phyloP scores from a whole-genome alignment of 2,113 vertebrate genomes.

The Eolophus roseicapilla region DNA sequence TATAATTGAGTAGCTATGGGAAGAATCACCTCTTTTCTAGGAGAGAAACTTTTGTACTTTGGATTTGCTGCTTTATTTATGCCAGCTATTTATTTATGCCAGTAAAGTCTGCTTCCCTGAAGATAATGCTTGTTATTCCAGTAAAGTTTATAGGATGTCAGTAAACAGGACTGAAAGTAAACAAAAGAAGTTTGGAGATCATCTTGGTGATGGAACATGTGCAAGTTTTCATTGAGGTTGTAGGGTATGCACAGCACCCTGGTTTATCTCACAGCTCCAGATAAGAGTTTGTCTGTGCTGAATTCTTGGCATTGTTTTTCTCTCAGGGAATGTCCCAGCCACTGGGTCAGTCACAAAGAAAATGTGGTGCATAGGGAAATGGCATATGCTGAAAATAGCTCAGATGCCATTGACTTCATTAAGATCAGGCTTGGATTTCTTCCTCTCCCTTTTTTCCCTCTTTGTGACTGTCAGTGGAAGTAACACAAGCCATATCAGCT shows the following conservation, averaged over 20 bases:
- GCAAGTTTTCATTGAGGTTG: neutral
- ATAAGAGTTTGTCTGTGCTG: slow-evolving; percentile 18
- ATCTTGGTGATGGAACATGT: neutral
- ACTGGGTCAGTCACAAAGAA: slow-evolving; percentile 48
- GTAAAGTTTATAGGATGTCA: neutral
- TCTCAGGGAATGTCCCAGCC: slow-evolving; percentile 42
- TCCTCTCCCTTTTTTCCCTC: neutral
- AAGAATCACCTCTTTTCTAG: neutral
- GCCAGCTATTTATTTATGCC: neutral
- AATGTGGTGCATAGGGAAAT: slow-evolving; percentile 15
- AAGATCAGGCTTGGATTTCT: slow-evolving; percentile 17
- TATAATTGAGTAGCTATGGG: neutral
- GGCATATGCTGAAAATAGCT: slow-evolving; percentile 46
- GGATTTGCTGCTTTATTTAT: neutral
- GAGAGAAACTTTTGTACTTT: neutral
- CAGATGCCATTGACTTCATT: slow-evolving; percentile 27
- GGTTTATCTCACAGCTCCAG: neutral
- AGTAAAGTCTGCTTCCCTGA: neutral
- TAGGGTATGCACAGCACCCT: neutral
- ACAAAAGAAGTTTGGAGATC: neutral
- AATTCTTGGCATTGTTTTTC: slow-evolving; percentile 58
- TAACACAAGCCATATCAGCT: neutral
- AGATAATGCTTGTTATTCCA: neutral
- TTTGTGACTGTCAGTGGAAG: neutral
- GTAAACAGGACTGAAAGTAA: neutral